Percentiles rank a stretch among this genome's conserved stretches.
Evolutionary conservation across 2,888 invertebrate species (phyloP).

Genomic region (Byasa hedistus): DNA sequence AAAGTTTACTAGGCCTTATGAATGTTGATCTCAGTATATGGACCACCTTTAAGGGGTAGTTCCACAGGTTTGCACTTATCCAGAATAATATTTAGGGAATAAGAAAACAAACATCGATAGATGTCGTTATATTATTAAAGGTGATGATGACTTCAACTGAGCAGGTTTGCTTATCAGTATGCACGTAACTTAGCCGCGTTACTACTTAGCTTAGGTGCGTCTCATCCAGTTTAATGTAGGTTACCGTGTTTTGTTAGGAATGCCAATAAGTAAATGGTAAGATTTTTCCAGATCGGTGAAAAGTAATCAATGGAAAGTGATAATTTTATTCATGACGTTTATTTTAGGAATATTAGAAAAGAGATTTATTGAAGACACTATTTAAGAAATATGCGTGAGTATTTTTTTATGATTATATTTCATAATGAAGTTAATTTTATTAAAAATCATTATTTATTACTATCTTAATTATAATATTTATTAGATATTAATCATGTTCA

Average conservation of each 20-base stretch:
- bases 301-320: constrained; percentile 1
- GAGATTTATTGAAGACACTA: neutral
- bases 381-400: neutral
- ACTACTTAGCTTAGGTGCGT: constrained; percentile 26
- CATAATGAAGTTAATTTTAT: too few species aligned
- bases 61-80: too few species aligned
- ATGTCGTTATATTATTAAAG: constrained; percentile 4
- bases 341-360: neutral
- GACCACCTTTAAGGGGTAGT: too few species aligned
- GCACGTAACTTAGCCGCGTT: constrained; percentile 19
- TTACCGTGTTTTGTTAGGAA: constrained; percentile 37
- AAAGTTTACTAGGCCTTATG: too few species aligned
- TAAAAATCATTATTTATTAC: too few species aligned
- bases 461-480: too few species aligned
- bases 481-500: too few species aligned
- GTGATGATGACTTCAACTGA: constrained; percentile 3
- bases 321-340: neutral
- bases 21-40: too few species aligned
- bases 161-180: constrained; percentile 26
- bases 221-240: constrained; percentile 35
- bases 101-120: neutral
- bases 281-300: constrained; percentile 5
- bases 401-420: neutral
- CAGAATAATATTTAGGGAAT: neutral
- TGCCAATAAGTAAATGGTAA: constrained; percentile 20